A percentile compares a stretch with the other conserved stretches of the same genome.
These are phyloP conservation scores for Apodemia hepburni DNA, from an alignment of 2,888 invertebrate genomes.

Conservation along the genomic window DNA sequence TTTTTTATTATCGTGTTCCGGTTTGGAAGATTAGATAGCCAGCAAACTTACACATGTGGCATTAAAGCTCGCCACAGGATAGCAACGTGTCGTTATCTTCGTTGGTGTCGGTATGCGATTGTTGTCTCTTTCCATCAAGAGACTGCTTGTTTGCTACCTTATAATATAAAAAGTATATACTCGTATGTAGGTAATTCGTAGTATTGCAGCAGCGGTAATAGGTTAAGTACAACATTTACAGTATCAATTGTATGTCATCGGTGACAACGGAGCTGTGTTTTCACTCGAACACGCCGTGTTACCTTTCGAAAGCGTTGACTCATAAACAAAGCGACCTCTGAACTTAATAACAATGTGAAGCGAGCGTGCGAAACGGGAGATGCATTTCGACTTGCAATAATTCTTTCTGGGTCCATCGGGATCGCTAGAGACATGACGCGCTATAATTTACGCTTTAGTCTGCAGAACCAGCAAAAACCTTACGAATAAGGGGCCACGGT, in stretches of 20 bases:
- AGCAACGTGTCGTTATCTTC: no score
- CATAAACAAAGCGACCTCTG: constrained; percentile 77
- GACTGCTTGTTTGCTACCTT: no score
- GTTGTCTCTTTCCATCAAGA: no score
- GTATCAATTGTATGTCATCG: constrained; percentile 77
- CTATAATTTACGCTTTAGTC: constrained; percentile 45
- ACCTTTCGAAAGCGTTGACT: constrained; percentile 75
- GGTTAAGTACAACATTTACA: constrained; percentile 67
- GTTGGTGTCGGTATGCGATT: no score
- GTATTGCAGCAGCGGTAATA: constrained; percentile 34
- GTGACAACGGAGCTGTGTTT: constrained; percentile 62
- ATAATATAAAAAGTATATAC: no score
- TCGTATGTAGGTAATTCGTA: neutral
- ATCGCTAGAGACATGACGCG: constrained; percentile 52
- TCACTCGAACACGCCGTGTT: constrained; percentile 69
- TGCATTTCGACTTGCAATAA: constrained; percentile 69
- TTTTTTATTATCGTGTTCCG: no score
- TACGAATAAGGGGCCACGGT: constrained; percentile 39
- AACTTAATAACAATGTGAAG: constrained; percentile 77
- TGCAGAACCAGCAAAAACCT: constrained; percentile 51
- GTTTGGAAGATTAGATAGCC: no score
- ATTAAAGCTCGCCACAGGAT: no score
- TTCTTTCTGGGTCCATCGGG: constrained; percentile 64
- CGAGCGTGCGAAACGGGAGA: constrained; percentile 77
- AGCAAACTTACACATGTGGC: no score